phyloP scores from a whole-genome alignment of 2,888 invertebrate species.

The Ischnura elegans region DNA sequence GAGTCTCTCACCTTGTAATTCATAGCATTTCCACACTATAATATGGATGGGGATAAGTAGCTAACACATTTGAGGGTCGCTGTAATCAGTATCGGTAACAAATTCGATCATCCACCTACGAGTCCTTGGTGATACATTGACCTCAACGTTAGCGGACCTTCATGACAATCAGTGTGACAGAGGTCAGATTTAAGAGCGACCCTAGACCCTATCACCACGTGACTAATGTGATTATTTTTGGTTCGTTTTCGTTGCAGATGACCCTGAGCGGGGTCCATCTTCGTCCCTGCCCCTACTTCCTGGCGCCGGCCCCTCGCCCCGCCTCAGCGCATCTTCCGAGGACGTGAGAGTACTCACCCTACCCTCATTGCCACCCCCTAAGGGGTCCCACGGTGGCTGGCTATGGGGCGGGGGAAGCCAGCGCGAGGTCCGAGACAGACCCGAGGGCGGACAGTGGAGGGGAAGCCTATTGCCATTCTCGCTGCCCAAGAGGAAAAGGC shows the following conservation, averaged over 20 bases:
- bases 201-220: neutral
- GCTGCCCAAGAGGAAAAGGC: slow-evolving; percentile 52
- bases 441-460: neutral
- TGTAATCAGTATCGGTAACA: too few species aligned
- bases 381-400: neutral
- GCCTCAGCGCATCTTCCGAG: neutral
- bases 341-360: neutral
- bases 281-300: slow-evolving; percentile 28
- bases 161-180: neutral
- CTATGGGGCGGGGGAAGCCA: neutral
- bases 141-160: neutral
- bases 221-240: neutral
- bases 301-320: neutral
- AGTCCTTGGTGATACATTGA: neutral
- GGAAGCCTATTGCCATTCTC: neutral
- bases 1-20: too few species aligned
- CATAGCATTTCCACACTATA: too few species aligned
- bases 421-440: neutral
- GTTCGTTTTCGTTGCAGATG: neutral
- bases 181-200: neutral
- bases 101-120: too few species aligned
- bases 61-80: too few species aligned
- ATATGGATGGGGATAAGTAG: too few species aligned
- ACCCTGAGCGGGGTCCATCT: neutral
- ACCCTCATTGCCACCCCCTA: neutral